These are phyloP conservation scores for Porites cylindrica DNA, from an alignment of 92 coral and sea anemone species.

Conservation along the genomic window DNA sequence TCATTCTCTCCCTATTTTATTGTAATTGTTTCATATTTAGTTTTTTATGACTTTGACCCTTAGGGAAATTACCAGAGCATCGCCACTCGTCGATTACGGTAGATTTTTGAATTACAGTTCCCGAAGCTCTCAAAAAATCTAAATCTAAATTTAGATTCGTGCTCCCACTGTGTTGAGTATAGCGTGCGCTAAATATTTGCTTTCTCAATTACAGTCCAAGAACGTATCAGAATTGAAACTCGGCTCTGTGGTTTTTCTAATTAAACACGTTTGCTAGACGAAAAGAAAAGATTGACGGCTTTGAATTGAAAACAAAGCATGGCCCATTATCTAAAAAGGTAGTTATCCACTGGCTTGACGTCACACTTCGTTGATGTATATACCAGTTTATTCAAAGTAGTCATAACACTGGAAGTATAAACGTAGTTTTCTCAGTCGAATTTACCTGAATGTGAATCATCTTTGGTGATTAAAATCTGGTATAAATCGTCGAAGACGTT, in stretches of 20 bases:
- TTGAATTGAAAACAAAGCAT: neutral
- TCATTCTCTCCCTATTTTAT: too few relatives aligned
- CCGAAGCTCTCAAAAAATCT: neutral
- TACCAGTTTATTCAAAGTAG: neutral
- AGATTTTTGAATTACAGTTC: too few relatives aligned
- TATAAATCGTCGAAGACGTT: neutral
- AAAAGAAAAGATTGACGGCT: neutral
- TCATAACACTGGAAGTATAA: neutral
- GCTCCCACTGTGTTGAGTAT: too few relatives aligned
- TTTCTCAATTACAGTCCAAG: neutral
- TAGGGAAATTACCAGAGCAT: too few relatives aligned
- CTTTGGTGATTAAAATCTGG: neutral
- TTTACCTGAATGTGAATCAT: constrained; percentile 3
- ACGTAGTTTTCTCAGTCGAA: too few relatives aligned
- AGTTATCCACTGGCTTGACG: constrained; percentile 27
- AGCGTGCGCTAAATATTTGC: neutral
- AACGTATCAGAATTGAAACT: neutral
- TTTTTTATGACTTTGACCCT: too few relatives aligned
- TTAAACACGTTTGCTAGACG: neutral
- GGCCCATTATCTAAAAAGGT: neutral
- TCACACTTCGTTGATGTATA: constrained; percentile 8
- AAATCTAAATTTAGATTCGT: neutral
- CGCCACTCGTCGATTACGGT: too few relatives aligned
- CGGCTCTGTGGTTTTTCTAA: neutral
- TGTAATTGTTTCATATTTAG: too few relatives aligned